Evolutionary conservation across 2,888 invertebrate genomes (phyloP), one percentile per base, ranked within the genome.

Genomic region (Apocheima hispidaria): DNA sequence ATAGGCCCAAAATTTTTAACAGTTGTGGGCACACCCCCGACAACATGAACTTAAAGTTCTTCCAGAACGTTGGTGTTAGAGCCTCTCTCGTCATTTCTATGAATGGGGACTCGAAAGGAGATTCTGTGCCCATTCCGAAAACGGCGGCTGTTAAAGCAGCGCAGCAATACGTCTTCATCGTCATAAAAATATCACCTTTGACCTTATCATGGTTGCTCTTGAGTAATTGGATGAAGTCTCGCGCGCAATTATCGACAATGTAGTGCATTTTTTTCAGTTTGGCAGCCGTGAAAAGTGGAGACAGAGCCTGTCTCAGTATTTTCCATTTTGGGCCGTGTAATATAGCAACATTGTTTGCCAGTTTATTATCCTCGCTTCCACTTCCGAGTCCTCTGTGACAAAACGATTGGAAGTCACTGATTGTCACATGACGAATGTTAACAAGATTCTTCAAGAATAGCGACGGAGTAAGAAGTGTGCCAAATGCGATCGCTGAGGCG

Each of bases 71-170:
- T 2, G 48, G 20, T 1, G 33, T 20, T 18, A 48, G 21, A 20
- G 48, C 48, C n/a, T 48, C 9, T 18, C 5, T 6, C 2, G 18
- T 12, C 9, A 48, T 33, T 20, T 33, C 2, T n/a, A 48, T 33
- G 16, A 48, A 48, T n/a, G 48, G 35, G 10, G 48, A 48, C 10
- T 48, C 33, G 7, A 48, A 48, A 21, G 33, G 10, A 20, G 48
- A 48, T 35, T 35, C 21, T n/a, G 48, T 14, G 5, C 20, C 21
- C 12, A 33, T 33, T 7, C 48, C 48, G 16, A 48, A 48, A 7
- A 48, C 48, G 21, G 33, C 48, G 9, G n/a, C 35, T n/a, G 48
- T 21, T n/a, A 48, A 21, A 4, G 33, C 48, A 7, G 48, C 48
- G 2, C 48, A 48, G 9, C 48, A 48, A 35, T 30, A 48, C 1